These are phyloP conservation scores for Chascanopsetta lugubris DNA, from an alignment of 2,113 vertebrate genomes.

Conservation along the genomic window DNA sequence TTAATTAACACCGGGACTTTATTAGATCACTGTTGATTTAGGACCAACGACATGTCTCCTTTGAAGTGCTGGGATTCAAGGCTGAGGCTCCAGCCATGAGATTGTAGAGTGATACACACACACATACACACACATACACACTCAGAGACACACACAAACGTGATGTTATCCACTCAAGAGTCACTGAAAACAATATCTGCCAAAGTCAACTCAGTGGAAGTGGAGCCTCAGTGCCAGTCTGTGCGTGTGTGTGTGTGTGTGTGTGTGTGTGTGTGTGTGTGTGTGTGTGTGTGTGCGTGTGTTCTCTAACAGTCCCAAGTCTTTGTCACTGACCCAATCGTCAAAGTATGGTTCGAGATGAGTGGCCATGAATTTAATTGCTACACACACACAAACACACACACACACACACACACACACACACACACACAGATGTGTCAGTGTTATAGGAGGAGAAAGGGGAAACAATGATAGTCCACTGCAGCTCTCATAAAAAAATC, in stretches of 20 bases:
- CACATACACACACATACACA: not conserved
- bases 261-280: constrained; percentile 29
- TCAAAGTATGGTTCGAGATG: constrained; percentile 65
- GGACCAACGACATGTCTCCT: constrained; percentile 25
- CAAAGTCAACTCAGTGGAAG: constrained; percentile 38
- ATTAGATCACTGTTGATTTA: constrained; percentile 61
- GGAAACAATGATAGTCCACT: constrained; percentile 34
- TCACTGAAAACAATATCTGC: constrained; percentile 61
- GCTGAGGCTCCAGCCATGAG: not conserved
- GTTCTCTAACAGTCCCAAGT: constrained; percentile 62
- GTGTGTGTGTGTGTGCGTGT: constrained; percentile 47
- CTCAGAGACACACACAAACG: constrained; percentile 1
- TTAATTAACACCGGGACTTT: constrained; percentile 66
- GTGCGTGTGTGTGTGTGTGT: constrained; percentile 29
- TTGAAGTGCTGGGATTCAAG: constrained; percentile 35
- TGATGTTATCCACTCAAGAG: constrained; percentile 20
- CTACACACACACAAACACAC: constrained; percentile 21
- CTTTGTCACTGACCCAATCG: constrained; percentile 65
- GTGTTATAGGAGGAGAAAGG: constrained; percentile 34
- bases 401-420: constrained; percentile 26
- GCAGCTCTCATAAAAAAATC: constrained; percentile 56
- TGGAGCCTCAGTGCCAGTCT: constrained; percentile 41
- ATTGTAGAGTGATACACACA: not conserved
- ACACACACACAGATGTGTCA: constrained; percentile 39
- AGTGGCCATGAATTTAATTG: constrained; percentile 63